These are phyloP conservation scores for Nomada goodeniana DNA, from an alignment of 2,888 invertebrate genomes.

Conservation along the genomic window DNA sequence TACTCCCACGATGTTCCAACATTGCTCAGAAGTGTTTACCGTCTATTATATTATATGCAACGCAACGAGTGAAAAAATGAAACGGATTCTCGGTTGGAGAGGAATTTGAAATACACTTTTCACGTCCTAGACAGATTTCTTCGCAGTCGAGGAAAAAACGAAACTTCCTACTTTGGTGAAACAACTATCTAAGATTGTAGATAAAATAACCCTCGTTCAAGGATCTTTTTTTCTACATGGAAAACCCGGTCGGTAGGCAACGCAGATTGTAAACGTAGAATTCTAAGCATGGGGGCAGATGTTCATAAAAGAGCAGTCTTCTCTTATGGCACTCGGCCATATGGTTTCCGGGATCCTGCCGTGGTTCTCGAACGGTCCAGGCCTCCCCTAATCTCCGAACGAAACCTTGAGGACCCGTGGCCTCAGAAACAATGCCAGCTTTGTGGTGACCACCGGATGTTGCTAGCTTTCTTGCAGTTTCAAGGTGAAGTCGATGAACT, in stretches of 20 bases:
- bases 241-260: neutral
- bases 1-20: too few relatives aligned
- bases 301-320: constrained; percentile 54
- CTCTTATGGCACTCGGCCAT: constrained; percentile 30
- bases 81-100: too few relatives aligned
- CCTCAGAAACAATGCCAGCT: constrained; percentile 46
- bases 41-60: too few relatives aligned
- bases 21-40: too few relatives aligned
- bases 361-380: constrained; percentile 18
- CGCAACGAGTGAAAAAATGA: too few relatives aligned
- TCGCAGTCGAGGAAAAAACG: too few relatives aligned
- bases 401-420: constrained; percentile 22
- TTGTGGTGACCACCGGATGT: constrained; percentile 41
- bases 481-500: constrained; percentile 49
- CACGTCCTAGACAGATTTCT: too few relatives aligned
- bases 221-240: neutral
- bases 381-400: constrained; percentile 53
- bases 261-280: constrained; percentile 35
- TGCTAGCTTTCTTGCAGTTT: constrained; percentile 41
- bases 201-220: neutral
- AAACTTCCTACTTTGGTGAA: too few relatives aligned
- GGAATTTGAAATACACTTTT: too few relatives aligned
- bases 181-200: too few relatives aligned
- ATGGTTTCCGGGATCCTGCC: constrained; percentile 55
- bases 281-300: constrained; percentile 45